Conservation (phyloP, 2,113 vertebrate species). For the Nannobrachium achirus region DNA sequence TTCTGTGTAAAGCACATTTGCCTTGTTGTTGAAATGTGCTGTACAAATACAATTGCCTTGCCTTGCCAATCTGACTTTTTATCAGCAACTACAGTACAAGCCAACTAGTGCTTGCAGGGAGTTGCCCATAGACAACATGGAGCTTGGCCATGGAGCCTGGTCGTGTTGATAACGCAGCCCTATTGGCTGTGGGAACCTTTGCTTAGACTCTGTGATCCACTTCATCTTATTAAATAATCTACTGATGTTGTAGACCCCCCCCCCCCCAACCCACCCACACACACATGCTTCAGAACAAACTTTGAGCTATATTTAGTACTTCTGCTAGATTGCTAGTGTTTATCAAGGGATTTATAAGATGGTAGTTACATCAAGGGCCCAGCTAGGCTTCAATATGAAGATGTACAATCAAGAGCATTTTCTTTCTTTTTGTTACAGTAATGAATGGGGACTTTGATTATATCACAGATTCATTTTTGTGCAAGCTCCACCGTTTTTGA, state of each 20-base stretch:
- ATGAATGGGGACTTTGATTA: too few species aligned
- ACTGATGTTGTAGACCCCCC: slow-evolving; percentile 49
- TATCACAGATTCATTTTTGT: too few species aligned
- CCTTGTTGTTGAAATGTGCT: too few species aligned
- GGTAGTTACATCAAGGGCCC: too few species aligned
- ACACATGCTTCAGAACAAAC: slow-evolving; percentile 53
- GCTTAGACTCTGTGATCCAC: slow-evolving; percentile 62
- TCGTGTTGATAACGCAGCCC: slow-evolving; percentile 66
- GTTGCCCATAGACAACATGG: slow-evolving; percentile 59
- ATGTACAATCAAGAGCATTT: too few species aligned
- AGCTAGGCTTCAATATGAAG: too few species aligned
- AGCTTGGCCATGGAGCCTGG: slow-evolving; percentile 67
- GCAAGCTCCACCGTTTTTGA: too few species aligned
- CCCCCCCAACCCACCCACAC: too few species aligned
- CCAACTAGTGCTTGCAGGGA: slow-evolving; percentile 37
- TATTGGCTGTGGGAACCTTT: slow-evolving; percentile 57
- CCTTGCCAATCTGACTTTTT: slow-evolving; percentile 36
- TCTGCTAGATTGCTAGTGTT: slow-evolving; percentile 29
- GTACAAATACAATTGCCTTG: too few species aligned
- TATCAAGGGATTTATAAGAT: slow-evolving; percentile 47
- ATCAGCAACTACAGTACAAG: slow-evolving; percentile 37
- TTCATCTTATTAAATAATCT: slow-evolving; percentile 69
- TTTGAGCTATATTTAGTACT: slow-evolving; percentile 47
- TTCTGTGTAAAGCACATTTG: too few species aligned
- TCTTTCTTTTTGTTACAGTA: too few species aligned